A percentile compares a stretch with the other conserved stretches of the same genome.
Evolutionary conservation across 2,888 invertebrate species (phyloP).

Genomic region (Holacanthella duospinosa): DNA sequence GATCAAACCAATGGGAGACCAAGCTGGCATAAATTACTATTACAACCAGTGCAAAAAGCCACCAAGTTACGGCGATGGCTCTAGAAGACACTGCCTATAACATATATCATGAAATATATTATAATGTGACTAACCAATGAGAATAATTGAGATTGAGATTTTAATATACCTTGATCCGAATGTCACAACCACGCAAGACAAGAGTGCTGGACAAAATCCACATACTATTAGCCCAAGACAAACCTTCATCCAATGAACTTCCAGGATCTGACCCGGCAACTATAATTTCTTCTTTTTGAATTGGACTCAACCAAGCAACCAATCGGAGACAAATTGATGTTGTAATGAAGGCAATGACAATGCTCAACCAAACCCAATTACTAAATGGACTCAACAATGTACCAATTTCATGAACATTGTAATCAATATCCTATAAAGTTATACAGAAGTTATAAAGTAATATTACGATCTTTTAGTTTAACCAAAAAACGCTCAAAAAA

Average conservation of each 20-base stretch:
- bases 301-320: constrained; percentile 35
- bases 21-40: constrained; percentile 34
- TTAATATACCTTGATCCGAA: constrained; percentile 22
- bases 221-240: constrained; percentile 35
- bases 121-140: too few relatives aligned
- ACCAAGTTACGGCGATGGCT: constrained; percentile 35
- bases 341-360: constrained; percentile 32
- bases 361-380: constrained; percentile 37
- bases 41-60: constrained; percentile 33
- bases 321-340: constrained; percentile 34
- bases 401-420: constrained; percentile 23
- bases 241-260: constrained; percentile 27
- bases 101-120: too few relatives aligned
- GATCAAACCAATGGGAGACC: constrained; percentile 35
- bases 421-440: constrained; percentile 25
- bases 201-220: constrained; percentile 34
- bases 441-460: not conserved
- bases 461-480: not conserved
- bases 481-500: not conserved
- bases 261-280: constrained; percentile 30
- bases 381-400: constrained; percentile 34
- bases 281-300: constrained; percentile 36
- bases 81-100: constrained; percentile 29
- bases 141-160: too few relatives aligned
- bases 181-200: constrained; percentile 32